Percentiles rank a stretch among this genome's conserved stretches.
phyloP scores from a whole-genome alignment of 1,140 invertebrate species.

The Whitmania pigra region DNA sequence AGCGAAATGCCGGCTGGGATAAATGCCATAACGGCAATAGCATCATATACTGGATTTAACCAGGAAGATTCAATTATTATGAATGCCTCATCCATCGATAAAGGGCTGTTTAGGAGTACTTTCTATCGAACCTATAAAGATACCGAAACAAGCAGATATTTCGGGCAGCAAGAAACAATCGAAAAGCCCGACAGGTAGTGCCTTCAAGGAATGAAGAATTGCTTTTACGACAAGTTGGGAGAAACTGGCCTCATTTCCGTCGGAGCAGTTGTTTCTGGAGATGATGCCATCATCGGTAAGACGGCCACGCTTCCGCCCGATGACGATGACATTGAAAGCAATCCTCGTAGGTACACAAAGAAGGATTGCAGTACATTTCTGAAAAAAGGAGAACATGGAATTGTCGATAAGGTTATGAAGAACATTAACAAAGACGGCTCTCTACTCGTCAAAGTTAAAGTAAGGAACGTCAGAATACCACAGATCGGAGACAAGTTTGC shows the following conservation, averaged over 20 bases:
- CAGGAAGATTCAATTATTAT: slow-evolving; percentile 98
- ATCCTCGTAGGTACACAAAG: slow-evolving; percentile 51
- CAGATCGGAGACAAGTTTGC: slow-evolving; percentile 99
- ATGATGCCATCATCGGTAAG: slow-evolving; percentile 97
- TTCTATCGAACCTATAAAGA: slow-evolving; percentile 98
- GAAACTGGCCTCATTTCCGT: slow-evolving; percentile 97
- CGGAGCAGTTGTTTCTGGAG: slow-evolving; percentile 89
- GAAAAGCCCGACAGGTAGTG: slow-evolving; percentile 81
- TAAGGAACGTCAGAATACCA: slow-evolving; percentile 86
- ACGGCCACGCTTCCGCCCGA: slow-evolving; percentile 85
- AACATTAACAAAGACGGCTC: slow-evolving; percentile 95
- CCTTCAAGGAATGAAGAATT: slow-evolving; percentile 76
- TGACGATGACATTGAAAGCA: background rate
- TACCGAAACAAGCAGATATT: slow-evolving; percentile 80
- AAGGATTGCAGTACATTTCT: slow-evolving; percentile 92
- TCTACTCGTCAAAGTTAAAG: slow-evolving; percentile 95
- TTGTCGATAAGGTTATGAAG: slow-evolving; percentile 89
- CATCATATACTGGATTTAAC: slow-evolving; percentile 97
- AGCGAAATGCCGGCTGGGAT: slow-evolving; percentile 48
- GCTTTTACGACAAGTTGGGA: slow-evolving; percentile 94
- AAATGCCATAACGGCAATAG: slow-evolving; percentile 95
- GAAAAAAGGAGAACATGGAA: slow-evolving; percentile 91
- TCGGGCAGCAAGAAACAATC: slow-evolving; percentile 93
- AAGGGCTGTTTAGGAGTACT: slow-evolving; percentile 84
- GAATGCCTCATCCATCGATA: slow-evolving; percentile 92